phyloP scores from a whole-genome alignment of 2,888 invertebrate genomes.

The Cantharis lateralis region DNA sequence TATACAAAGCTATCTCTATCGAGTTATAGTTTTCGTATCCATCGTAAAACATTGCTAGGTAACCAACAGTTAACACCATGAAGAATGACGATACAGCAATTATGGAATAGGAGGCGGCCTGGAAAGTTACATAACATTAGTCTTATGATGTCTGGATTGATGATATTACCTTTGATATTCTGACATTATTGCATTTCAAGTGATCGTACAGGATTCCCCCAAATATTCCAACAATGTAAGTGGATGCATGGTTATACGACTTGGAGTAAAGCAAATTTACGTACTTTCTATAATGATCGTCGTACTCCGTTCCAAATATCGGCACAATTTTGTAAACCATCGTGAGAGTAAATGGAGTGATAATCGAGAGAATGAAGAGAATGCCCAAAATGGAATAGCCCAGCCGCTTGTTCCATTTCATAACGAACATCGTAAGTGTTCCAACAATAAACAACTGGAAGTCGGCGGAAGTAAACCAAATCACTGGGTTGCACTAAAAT shows the following conservation, averaged over 20 bases:
- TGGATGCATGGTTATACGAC: background rate
- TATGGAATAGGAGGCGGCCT: background rate
- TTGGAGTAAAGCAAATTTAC: background rate
- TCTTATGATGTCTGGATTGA: too few species aligned
- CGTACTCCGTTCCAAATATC: background rate
- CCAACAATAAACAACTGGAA: constrained; percentile 69
- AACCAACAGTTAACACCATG: background rate
- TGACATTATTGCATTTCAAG: background rate
- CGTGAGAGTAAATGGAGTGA: background rate
- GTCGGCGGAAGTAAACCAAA: constrained; percentile 74
- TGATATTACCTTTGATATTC: background rate
- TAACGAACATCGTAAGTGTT: background rate
- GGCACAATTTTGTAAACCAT: background rate
- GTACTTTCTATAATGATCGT: background rate
- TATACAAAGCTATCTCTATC: background rate
- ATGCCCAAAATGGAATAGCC: background rate
- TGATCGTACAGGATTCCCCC: background rate
- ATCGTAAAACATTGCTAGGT: background rate
- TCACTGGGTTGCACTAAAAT: constrained; percentile 68
- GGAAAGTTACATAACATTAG: too few species aligned
- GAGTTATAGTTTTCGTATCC: background rate
- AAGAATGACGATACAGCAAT: background rate
- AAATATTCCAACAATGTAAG: background rate
- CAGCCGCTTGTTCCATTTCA: background rate
- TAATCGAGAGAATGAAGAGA: background rate